These are phyloP conservation scores for Homarus gammarus DNA, from an alignment of 2,888 invertebrate species.

Conservation along the genomic window DNA sequence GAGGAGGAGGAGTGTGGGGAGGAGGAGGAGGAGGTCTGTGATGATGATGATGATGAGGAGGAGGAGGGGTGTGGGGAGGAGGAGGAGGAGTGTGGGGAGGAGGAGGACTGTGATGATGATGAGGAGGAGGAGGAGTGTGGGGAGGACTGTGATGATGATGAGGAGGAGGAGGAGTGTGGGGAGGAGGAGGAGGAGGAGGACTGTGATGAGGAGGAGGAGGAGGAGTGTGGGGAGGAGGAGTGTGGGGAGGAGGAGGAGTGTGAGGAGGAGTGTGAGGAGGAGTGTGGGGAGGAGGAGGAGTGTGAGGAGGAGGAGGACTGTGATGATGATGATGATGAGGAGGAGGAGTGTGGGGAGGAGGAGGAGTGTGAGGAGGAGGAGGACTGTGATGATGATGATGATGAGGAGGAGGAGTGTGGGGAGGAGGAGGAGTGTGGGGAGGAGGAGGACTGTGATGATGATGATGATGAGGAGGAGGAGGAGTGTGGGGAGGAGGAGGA, in stretches of 20 bases:
- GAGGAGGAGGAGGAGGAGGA: not conserved
- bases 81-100: not conserved
- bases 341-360: not conserved
- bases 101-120: too few species aligned
- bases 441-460: too few species aligned
- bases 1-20: not conserved
- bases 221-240: not conserved
- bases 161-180: not conserved
- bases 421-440: too few species aligned
- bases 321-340: not conserved
- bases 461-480: too few species aligned
- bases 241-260: not conserved
- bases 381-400: too few species aligned
- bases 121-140: too few species aligned
- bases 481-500: not conserved
- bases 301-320: not conserved
- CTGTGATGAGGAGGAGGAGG: not conserved
- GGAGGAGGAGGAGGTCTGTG: not conserved
- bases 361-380: not conserved
- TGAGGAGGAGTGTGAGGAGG: not conserved
- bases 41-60: not conserved
- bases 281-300: too few species aligned
- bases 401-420: too few species aligned
- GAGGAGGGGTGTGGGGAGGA: not conserved
- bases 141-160: not conserved